Evolutionary conservation across 2,113 vertebrate species (phyloP).

Genomic region (Platanista minor): DNA sequence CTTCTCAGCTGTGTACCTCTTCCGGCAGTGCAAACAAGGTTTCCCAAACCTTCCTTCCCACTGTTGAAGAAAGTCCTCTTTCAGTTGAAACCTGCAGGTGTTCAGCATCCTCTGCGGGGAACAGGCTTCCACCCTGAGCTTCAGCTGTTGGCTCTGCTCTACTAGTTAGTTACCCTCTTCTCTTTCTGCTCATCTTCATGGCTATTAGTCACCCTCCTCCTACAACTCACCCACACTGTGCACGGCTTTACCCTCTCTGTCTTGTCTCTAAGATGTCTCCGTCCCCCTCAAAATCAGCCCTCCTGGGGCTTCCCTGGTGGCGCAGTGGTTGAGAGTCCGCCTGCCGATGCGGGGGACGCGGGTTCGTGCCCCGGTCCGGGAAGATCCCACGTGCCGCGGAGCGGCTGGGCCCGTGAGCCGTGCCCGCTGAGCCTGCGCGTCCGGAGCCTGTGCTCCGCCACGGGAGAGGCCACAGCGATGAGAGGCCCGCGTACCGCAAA

Average conservation of each 20-base stretch:
- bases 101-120: background rate
- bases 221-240: fast-evolving
- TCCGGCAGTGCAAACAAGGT: background rate
- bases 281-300: background rate
- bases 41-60: background rate
- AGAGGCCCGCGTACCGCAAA: no score
- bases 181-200: background rate
- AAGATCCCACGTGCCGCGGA: no score
- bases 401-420: no score
- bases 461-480: no score
- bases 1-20: background rate
- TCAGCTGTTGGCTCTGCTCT: background rate
- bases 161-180: background rate
- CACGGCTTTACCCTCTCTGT: background rate
- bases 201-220: background rate
- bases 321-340: no score
- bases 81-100: background rate
- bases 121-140: background rate
- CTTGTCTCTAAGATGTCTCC: background rate
- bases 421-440: no score
- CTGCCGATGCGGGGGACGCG: no score
- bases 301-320: no score
- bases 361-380: no score
- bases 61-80: background rate
- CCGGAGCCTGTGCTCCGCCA: no score